Evolutionary conservation across 2,888 invertebrate genomes (phyloP).

Genomic region (Junonia oenone): DNA sequence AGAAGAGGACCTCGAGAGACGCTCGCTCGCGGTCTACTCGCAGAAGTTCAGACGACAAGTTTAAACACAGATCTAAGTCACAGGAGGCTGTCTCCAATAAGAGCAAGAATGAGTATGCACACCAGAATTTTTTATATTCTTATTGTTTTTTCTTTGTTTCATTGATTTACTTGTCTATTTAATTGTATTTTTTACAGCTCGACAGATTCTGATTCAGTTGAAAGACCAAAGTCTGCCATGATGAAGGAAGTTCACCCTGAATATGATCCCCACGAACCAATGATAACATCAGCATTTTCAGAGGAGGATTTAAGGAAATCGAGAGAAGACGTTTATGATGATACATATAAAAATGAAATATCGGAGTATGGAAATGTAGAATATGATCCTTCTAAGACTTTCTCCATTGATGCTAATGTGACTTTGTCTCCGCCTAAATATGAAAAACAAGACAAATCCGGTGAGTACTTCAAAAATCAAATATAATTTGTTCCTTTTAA

Average conservation of each 20-base stretch:
- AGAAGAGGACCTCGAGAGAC: constrained; percentile 27
- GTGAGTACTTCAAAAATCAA: constrained; percentile 33
- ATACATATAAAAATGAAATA: constrained; percentile 54
- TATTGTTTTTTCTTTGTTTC: not conserved
- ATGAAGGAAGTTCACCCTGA: constrained; percentile 67
- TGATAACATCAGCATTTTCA: constrained; percentile 73
- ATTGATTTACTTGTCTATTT: not conserved
- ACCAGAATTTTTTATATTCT: too few species aligned
- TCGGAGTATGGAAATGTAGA: constrained; percentile 45
- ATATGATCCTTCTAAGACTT: constrained; percentile 53
- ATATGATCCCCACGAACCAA: constrained; percentile 72
- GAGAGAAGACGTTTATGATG: constrained; percentile 63
- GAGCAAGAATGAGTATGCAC: constrained; percentile 64
- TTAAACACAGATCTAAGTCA: constrained; percentile 58
- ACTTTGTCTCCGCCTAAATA: constrained; percentile 44
- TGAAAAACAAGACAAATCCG: constrained; percentile 55
- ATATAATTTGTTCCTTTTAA: not conserved
- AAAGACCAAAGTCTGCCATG: constrained; percentile 71
- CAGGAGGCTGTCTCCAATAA: constrained; percentile 56
- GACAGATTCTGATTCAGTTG: constrained; percentile 68
- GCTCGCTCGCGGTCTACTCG: constrained; percentile 40
- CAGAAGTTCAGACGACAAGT: constrained; percentile 47
- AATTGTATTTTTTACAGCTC: constrained; percentile 42
- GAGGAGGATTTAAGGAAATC: constrained; percentile 70
- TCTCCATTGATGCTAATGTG: constrained; percentile 48